Percentiles rank a stretch among this genome's conserved stretches.
Conservation (phyloP, 2,797 vertebrate genomes). For the Atherinosoma microstoma region DNA sequence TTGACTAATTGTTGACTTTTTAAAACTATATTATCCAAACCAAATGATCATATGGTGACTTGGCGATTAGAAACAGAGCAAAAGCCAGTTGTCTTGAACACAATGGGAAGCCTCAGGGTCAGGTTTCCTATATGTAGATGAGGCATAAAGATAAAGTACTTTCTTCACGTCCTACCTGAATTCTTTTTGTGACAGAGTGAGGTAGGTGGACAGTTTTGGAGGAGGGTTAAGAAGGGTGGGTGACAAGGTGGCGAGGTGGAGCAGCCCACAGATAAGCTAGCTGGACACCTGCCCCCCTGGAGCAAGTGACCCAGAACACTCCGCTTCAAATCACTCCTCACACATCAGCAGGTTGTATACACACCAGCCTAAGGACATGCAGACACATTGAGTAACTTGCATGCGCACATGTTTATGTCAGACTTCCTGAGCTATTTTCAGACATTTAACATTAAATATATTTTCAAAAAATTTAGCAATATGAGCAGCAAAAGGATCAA, state of each 20-base stretch:
- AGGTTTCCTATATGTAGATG: slow-evolving; percentile 35
- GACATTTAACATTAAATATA: background rate
- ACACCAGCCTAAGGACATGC: slow-evolving; percentile 1
- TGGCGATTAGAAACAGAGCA: slow-evolving; percentile 11
- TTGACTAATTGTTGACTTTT: slow-evolving; percentile 34
- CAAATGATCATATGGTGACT: slow-evolving; percentile 26
- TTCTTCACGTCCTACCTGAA: slow-evolving; percentile 40
- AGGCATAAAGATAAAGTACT: slow-evolving; percentile 12
- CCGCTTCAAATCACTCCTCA: slow-evolving; percentile 60
- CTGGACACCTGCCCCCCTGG: slow-evolving; percentile 73
- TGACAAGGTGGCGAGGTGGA: slow-evolving; percentile 81
- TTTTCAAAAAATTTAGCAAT: background rate
- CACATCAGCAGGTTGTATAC: slow-evolving; percentile 46
- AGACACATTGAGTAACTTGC: background rate
- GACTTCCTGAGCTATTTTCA: background rate
- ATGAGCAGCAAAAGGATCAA: background rate
- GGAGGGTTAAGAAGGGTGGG: slow-evolving; percentile 42
- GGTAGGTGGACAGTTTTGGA: slow-evolving; percentile 32
- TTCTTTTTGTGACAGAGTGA: slow-evolving; percentile 37
- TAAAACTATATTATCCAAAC: slow-evolving; percentile 34
- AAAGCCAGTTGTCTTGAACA: slow-evolving; percentile 37
- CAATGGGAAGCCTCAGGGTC: slow-evolving; percentile 22
- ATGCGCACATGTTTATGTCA: background rate
- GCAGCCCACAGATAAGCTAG: slow-evolving; percentile 69
- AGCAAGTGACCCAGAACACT: slow-evolving; percentile 69